These are phyloP conservation scores for Labrus mixtus DNA, from an alignment of 2,113 vertebrate species.

Conservation along the genomic window DNA sequence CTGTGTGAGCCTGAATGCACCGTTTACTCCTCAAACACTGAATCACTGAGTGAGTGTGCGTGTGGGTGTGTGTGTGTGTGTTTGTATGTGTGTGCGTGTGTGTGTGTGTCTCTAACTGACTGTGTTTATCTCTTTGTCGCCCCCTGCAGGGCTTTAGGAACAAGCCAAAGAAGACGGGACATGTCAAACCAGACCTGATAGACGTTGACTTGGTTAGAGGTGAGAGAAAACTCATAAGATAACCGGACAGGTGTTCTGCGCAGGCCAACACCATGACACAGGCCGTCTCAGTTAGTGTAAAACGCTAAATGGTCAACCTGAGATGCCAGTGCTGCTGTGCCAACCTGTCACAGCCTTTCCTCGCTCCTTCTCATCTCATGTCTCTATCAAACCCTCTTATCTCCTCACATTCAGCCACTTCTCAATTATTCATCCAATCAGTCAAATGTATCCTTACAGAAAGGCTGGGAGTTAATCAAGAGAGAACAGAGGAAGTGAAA, in stretches of 20 bases:
- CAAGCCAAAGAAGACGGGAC: conserved; percentile 99
- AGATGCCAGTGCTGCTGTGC: conserved; percentile 18
- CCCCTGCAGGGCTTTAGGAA: conserved; percentile 94
- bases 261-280: background rate
- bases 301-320: background rate
- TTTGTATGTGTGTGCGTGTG: background rate
- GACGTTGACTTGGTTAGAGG: conserved; percentile 99
- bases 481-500: background rate
- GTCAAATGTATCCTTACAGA: conserved; percentile 16
- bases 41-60: conserved; percentile 8
- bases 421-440: conserved; percentile 58
- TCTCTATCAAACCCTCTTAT: conserved; percentile 1
- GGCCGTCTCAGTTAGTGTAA: background rate
- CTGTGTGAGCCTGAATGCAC: conserved; percentile 39
- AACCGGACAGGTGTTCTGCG: background rate
- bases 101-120: conserved; percentile 17
- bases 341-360: conserved; percentile 20
- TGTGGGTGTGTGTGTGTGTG: background rate
- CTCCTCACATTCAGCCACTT: conserved; percentile 15
- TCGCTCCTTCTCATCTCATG: background rate
- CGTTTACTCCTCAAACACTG: conserved; percentile 45
- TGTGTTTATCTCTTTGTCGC: conserved; percentile 44
- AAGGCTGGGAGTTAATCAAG: background rate
- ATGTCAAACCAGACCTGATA: conserved; percentile 98
- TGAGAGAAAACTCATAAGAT: conserved; percentile 68